Conservation (phyloP, 2,113 vertebrate species). For the Chloropsis hardwickii region DNA sequence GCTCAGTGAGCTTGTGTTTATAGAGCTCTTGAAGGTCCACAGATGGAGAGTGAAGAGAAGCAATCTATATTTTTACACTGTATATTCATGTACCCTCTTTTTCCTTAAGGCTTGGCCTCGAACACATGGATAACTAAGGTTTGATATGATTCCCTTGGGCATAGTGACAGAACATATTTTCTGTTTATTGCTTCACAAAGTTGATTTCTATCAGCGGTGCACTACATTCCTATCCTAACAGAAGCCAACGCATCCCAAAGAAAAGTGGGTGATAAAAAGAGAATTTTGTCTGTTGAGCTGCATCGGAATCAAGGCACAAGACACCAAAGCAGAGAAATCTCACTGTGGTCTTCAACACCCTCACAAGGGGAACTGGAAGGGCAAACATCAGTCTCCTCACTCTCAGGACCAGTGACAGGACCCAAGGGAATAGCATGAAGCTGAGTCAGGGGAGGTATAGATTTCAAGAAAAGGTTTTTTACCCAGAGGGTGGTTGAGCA, state of each 20-base stretch:
- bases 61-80: constrained; percentile 15
- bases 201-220: background rate
- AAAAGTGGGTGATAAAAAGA: background rate
- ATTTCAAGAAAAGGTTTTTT: background rate
- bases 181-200: background rate
- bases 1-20: constrained; percentile 11
- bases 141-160: background rate
- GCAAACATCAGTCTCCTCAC: background rate
- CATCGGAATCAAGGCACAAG: background rate
- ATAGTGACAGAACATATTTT: background rate
- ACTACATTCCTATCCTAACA: background rate
- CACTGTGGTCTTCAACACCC: background rate
- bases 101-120: background rate
- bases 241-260: background rate
- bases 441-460: background rate
- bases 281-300: background rate
- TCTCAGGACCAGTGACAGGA: background rate
- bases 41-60: background rate
- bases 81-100: background rate
- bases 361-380: background rate
- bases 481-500: background rate
- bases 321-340: background rate
- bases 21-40: constrained; percentile 17
- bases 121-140: background rate
- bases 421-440: background rate